Evolutionary conservation across 1,140 invertebrate genomes (phyloP).

Genomic region (Zaprionus ghesquierei): DNA sequence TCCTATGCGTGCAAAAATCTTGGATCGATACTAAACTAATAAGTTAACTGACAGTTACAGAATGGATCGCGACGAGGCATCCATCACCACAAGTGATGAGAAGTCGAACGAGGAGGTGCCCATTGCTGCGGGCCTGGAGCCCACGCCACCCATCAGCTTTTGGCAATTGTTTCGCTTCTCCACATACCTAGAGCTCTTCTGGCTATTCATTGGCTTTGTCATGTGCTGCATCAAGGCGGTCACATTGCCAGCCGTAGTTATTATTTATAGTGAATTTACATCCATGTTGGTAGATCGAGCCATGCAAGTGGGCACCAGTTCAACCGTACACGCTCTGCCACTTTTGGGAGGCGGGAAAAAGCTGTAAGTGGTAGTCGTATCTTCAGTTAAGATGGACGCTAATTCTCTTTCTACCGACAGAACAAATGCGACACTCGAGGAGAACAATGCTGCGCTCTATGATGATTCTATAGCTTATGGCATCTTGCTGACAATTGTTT

Average conservation of each 20-base stretch:
- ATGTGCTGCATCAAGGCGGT: constrained; percentile 85
- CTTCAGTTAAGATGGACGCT: background rate
- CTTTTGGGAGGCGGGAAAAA: constrained; percentile 83
- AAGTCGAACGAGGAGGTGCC: constrained; percentile 57
- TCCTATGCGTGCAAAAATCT: constrained; percentile 12
- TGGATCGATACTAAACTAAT: constrained; percentile 51
- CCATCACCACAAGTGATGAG: constrained; percentile 54
- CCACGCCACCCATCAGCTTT: constrained; percentile 61
- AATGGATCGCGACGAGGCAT: constrained; percentile 72
- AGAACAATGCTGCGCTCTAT: constrained; percentile 85
- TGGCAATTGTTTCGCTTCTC: constrained; percentile 85
- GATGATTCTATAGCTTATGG: constrained; percentile 87
- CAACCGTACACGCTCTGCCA: constrained; percentile 81
- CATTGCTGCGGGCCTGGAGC: constrained; percentile 60
- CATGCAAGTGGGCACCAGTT: constrained; percentile 76
- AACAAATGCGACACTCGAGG: constrained; percentile 84
- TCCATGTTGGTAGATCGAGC: constrained; percentile 85
- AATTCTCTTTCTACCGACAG: constrained; percentile 27
- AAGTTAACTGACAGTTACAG: constrained; percentile 29
- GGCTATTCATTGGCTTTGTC: constrained; percentile 84
- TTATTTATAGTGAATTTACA: constrained; percentile 88
- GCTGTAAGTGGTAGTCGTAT: constrained; percentile 83
- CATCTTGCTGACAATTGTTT: constrained; percentile 84
- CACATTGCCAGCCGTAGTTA: constrained; percentile 87
- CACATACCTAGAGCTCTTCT: constrained; percentile 84